Evolutionary conservation across 37 sponge, comb jelly and placozoan genomes (phyloP).

Genomic region (Hexactinellida sp.): DNA sequence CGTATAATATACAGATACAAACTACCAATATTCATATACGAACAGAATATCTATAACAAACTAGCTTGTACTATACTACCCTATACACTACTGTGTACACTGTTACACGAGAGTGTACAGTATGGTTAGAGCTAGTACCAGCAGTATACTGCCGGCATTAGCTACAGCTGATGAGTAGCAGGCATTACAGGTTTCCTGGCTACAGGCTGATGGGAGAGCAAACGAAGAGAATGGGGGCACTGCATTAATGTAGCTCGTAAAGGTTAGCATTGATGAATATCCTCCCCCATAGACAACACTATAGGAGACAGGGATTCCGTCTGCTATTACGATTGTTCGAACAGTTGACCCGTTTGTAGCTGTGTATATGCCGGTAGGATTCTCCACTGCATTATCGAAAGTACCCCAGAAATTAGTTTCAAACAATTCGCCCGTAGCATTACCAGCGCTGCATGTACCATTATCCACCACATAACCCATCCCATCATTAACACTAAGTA

Average conservation of each 20-base stretch:
- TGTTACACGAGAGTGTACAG: too few relatives aligned
- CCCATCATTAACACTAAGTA: background rate
- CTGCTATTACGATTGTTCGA: background rate
- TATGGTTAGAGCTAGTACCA: background rate
- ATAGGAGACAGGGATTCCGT: background rate
- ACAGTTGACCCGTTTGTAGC: background rate
- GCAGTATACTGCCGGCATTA: background rate
- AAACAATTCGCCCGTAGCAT: background rate
- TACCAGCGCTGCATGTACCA: background rate
- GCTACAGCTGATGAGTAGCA: background rate
- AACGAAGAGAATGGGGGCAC: background rate
- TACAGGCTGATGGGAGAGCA: background rate
- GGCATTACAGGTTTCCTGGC: background rate
- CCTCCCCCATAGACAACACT: background rate
- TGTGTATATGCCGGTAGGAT: background rate
- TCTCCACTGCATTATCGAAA: background rate
- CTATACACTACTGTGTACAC: too few relatives aligned
- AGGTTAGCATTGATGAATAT: background rate
- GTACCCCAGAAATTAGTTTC: background rate
- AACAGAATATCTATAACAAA: too few relatives aligned
- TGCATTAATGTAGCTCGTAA: background rate
- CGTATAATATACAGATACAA: too few relatives aligned
- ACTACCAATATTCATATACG: too few relatives aligned
- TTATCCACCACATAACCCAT: background rate
- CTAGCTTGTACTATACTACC: too few relatives aligned